Evolutionary conservation across 2,797 vertebrate species (phyloP), one percentile per base, ranked within the genome.

Genomic region (Sebastes kiyomatsui): DNA sequence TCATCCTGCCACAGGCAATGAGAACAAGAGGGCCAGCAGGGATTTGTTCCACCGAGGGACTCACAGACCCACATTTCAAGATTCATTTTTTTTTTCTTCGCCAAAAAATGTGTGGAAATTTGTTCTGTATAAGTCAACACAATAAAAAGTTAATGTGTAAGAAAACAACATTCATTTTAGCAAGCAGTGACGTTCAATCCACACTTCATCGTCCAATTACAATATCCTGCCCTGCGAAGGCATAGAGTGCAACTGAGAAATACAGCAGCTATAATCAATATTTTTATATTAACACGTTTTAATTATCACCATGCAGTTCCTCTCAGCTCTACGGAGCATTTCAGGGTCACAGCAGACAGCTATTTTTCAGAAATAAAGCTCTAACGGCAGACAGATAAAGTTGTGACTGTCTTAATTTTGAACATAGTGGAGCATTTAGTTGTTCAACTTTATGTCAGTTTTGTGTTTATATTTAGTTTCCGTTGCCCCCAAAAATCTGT

Each of bases 1-100:
- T 93, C 88, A 86, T 94, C 85, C 88, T 86, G 84, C 84, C 80
- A 79, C 73, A 35, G 87, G 86, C 90, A 52, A 64, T 4, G 52
- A 80, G 59, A 74, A 71, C 79, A 46, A 56, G 73, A 28, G 68
- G 87, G 79, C 84, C 90, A 42, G 82, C 56, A 79, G 85, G 79
- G 89, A 88, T 83, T 86, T 60, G 75, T 80, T 80, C 80, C 82
- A 33, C 75, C 28, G 56, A 56, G 69, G 61, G 33, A 77, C 12
- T 46, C 42, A 16, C 72, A 77, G 61, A 72, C 46, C 28, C 69
- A 75, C 49, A 77, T 77, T 79, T 82, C 32, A 32, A 65, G 25
- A 78, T 64, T 64, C 2, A 1, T 38, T 55, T 46, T 61, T 80
- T 67, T 33, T 67, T 60, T 23, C 35, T 67, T 55, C 6, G 4